Conservation (phyloP, 2,113 vertebrate genomes). For the Uropsilus gracilis region DNA sequence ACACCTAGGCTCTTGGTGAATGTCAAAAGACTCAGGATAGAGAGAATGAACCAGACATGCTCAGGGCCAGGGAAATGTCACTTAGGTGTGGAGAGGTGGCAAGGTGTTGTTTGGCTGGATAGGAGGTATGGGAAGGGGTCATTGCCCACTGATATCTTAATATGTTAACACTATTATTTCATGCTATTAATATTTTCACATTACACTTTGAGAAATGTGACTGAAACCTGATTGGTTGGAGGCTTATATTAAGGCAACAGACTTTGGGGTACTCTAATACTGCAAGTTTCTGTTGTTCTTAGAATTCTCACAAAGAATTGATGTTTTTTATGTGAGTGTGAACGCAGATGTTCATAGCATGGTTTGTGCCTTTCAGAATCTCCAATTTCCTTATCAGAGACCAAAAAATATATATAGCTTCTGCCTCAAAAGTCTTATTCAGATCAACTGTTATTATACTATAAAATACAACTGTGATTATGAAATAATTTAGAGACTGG, state of each 20-base stretch:
- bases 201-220: not conserved
- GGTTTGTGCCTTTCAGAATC: not conserved
- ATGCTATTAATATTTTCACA: not conserved
- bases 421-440: constrained; percentile 23
- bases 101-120: not conserved
- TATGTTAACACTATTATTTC: not conserved
- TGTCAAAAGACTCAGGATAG: not conserved
- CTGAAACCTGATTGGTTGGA: not conserved
- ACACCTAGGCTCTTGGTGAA: not conserved
- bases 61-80: not conserved
- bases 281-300: not conserved
- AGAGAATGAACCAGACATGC: not conserved
- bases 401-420: not conserved
- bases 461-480: constrained; percentile 23
- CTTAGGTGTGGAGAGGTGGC: not conserved
- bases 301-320: not conserved
- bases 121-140: not conserved
- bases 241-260: not conserved
- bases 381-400: constrained; percentile 25
- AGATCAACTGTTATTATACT: not conserved
- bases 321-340: not conserved
- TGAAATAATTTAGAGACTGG: constrained; percentile 30
- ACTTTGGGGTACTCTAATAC: not conserved
- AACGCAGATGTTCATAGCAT: not conserved
- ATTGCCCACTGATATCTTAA: not conserved